Evolutionary conservation across 2,888 invertebrate genomes (phyloP), one percentile per base, ranked within the genome.

Genomic region (Diploptera punctata): DNA sequence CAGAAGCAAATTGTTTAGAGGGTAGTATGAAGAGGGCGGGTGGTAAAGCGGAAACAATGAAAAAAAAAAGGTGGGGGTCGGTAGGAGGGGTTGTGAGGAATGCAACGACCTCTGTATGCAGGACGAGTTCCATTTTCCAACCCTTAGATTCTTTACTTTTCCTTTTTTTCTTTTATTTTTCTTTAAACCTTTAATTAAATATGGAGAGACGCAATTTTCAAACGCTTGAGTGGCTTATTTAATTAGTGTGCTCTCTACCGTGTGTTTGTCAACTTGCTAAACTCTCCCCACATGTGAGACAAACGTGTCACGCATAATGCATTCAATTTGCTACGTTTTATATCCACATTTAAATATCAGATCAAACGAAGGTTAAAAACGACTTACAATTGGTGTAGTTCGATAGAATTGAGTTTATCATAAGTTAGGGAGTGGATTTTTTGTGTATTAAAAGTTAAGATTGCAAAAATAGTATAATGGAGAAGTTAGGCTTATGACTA

Each of bases 151-250:
- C 52, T 60, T 52, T 49, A 38, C 60, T 33, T 61, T 29, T 54
- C 54, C 31, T 62, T 62, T 5, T 67, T 49, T 72, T 52, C 19
- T 49, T 67, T 60, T 68, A 60, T 9, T 61, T 72, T 70, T 31
- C 72, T 62, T 74, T 72, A 69, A 74, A 74, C 72, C 81, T 81
- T 82, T 81, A 81, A 81, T 82, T 81, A 81, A 82, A 81, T 81
- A 80, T 79, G 79, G 80, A 80, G 80, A 78, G 77, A 78, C 79
- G 80, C 80, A 81, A 81, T 81, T 81, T 81, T 79, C 81, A 81
- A 81, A 80, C 80, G 80, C 78, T 80, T 49, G 70, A 57, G 57
- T 60, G 69, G 68, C 69, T 74, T 69, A 74, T 74, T 72, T 74
- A 74, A 74, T 74, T 74, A 74, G 74, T 43, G 31, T n/a, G 31